Evolutionary conservation across 2,888 invertebrate genomes (phyloP).

Genomic region (Lasioglossum malachurum): DNA sequence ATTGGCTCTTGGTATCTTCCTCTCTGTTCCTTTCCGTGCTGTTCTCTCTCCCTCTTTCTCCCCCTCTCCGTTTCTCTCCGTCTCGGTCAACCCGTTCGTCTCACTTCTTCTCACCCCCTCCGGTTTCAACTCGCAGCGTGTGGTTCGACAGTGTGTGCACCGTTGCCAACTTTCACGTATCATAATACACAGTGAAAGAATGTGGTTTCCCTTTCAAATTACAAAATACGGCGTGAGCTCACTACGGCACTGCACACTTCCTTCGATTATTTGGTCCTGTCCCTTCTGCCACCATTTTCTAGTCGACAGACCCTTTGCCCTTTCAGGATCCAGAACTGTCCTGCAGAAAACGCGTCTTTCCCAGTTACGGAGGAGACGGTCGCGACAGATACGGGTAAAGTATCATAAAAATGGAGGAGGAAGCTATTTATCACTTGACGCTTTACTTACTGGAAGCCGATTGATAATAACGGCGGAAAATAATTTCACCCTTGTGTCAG

Average conservation of each 20-base stretch:
- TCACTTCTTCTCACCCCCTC: constrained; percentile 40
- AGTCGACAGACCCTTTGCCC: background rate
- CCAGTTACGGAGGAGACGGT: too few relatives aligned
- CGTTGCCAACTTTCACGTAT: constrained; percentile 84
- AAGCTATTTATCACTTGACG: too few relatives aligned
- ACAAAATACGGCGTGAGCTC: constrained; percentile 80
- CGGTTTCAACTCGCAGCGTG: constrained; percentile 26
- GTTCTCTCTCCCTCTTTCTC: constrained; percentile 36
- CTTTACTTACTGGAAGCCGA: too few relatives aligned
- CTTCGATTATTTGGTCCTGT: constrained; percentile 69
- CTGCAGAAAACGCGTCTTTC: too few relatives aligned
- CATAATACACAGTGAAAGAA: constrained; percentile 84
- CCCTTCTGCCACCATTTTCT: background rate
- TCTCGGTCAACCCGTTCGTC: constrained; percentile 21
- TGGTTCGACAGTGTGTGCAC: constrained; percentile 64
- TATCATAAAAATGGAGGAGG: too few relatives aligned
- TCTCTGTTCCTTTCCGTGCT: constrained; percentile 19
- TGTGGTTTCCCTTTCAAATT: constrained; percentile 85
- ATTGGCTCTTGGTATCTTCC: constrained; percentile 54
- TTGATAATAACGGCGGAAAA: too few relatives aligned
- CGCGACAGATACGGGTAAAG: too few relatives aligned
- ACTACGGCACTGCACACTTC: constrained; percentile 69
- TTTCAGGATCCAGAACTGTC: too few relatives aligned
- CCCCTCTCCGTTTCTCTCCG: constrained; percentile 34
- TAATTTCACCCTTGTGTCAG: too few relatives aligned